Percentiles rank a stretch among this genome's conserved stretches.
Evolutionary conservation across 2,113 vertebrate species (phyloP).

Genomic region (Maccullochella peelii): DNA sequence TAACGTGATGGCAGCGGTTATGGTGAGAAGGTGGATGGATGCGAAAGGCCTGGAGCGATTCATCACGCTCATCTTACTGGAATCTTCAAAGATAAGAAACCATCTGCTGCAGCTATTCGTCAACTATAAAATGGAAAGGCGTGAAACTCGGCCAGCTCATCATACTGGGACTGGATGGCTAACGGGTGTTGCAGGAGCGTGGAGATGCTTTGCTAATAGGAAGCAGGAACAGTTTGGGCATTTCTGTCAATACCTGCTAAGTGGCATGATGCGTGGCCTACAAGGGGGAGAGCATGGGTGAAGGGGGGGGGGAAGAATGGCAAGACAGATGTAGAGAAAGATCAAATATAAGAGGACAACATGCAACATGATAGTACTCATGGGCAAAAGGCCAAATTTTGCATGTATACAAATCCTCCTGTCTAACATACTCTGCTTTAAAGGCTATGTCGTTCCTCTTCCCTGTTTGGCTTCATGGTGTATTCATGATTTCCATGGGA

Average conservation of each 20-base stretch:
- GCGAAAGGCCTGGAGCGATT: conserved; percentile 87
- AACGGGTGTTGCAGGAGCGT: conserved; percentile 86
- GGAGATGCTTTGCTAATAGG: conserved; percentile 88
- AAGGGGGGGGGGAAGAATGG: conserved; percentile 6
- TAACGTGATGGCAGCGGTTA: conserved; percentile 30
- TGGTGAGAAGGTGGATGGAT: conserved; percentile 16
- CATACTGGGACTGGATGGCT: conserved; percentile 83
- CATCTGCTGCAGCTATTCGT: conserved; percentile 95
- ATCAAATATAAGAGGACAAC: conserved; percentile 25
- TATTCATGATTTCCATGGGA: neutral
- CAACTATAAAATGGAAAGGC: conserved; percentile 90
- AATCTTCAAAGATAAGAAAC: conserved; percentile 93
- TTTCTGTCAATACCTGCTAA: conserved; percentile 66
- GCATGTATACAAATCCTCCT: conserved; percentile 15
- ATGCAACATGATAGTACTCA: neutral
- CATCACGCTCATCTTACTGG: conserved; percentile 90
- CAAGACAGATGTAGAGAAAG: conserved; percentile 41
- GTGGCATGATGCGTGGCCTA: conserved; percentile 44
- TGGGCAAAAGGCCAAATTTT: neutral
- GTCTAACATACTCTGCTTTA: neutral
- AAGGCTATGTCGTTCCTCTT: neutral
- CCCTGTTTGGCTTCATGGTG: neutral
- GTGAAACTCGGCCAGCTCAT: conserved; percentile 88
- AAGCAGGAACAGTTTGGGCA: conserved; percentile 81
- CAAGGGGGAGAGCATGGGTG: conserved; percentile 14